Base-by-base conservation (phyloP, 1,140 invertebrate genomes). In the Drosophila ficusphila region DNA sequence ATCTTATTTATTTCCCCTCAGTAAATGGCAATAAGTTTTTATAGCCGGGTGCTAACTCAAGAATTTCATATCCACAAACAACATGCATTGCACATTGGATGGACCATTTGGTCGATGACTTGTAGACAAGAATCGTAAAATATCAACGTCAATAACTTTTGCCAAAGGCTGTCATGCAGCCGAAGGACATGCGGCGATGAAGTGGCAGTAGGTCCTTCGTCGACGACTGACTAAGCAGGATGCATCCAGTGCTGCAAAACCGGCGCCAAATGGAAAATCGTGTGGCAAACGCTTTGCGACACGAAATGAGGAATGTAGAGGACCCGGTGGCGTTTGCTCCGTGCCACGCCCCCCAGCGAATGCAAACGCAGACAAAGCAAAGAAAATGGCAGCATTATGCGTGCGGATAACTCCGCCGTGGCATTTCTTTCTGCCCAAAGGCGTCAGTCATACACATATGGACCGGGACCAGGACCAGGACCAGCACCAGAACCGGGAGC, bases 141-240 rank as follows among this genome's bases (percentile, higher is more conserved):
- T 73, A 73, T 73, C 69, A 73, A 72, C 69, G 69, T 29, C 69
- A 73, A 73, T 73, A 73, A 73, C 69, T 73, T 73, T 47, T 25
- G 46, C 68, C 68, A 48, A 41, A 58, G 52, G 42, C 53, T 47
- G 41, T 14, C 29, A 21, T 53, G 34, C 19, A 16, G 31, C 36
- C 29, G 25, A 64, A 23, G 51, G 51, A 53, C 29, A 25, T 29
- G 31, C 65, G 18, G 38, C 44, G n/a, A n/a, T 14, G 2, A 19
- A 6, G 14, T 14, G 23, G 36, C 36, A 68, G 14, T 8, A 9
- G 39, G 36, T 61, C 12, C 44, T 47, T 39, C 52, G 47, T 54
- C 64, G 58, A 62, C 42, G 78, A 69, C 77, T 79, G 78, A 71
- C 72, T 81, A 65, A 71, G 77, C 77, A 60, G 52, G 77, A 71